Conservation (phyloP, 2,888 invertebrate genomes). For the Alloscopus bannaensis region DNA sequence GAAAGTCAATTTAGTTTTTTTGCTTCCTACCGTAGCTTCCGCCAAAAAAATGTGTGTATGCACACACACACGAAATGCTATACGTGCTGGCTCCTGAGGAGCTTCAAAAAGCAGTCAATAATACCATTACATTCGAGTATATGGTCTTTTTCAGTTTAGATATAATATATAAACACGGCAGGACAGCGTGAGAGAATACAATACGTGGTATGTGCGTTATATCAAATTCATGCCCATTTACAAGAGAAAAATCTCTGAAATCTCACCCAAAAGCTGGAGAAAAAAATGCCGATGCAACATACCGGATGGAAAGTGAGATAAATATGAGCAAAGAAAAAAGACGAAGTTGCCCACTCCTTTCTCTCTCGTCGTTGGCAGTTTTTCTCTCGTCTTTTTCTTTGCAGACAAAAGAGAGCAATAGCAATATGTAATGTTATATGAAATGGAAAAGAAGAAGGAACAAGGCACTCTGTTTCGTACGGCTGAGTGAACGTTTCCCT, state of each 20-base stretch:
- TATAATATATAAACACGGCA: background rate
- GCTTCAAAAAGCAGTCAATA: slow-evolving; percentile 19
- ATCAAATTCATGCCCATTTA: background rate
- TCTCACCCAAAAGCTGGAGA: background rate
- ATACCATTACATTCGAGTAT: too few relatives aligned
- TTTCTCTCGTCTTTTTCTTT: background rate
- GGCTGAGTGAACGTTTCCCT: slow-evolving; percentile 34
- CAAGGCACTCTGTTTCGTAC: slow-evolving; percentile 25
- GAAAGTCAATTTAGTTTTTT: slow-evolving; percentile 36
- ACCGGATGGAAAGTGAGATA: slow-evolving; percentile 43
- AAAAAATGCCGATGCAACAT: background rate
- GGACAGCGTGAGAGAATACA: background rate
- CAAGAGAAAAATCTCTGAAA: slow-evolving; percentile 12
- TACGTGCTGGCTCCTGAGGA: too few relatives aligned
- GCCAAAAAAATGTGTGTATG: slow-evolving; percentile 6
- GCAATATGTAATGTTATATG: slow-evolving; percentile 15
- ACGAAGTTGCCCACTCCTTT: slow-evolving; percentile 4
- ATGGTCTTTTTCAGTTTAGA: too few relatives aligned
- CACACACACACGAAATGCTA: too few relatives aligned
- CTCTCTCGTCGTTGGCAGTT: background rate
- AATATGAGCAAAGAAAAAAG: slow-evolving; percentile 14
- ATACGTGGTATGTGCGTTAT: slow-evolving; percentile 7
- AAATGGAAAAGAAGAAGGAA: slow-evolving; percentile 9
- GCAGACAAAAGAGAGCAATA: background rate
- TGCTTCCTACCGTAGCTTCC: too few relatives aligned